Percentiles rank a stretch among this genome's conserved stretches.
Conservation (phyloP, 2,113 vertebrate genomes). For the Hemibagrus wyckioides region DNA sequence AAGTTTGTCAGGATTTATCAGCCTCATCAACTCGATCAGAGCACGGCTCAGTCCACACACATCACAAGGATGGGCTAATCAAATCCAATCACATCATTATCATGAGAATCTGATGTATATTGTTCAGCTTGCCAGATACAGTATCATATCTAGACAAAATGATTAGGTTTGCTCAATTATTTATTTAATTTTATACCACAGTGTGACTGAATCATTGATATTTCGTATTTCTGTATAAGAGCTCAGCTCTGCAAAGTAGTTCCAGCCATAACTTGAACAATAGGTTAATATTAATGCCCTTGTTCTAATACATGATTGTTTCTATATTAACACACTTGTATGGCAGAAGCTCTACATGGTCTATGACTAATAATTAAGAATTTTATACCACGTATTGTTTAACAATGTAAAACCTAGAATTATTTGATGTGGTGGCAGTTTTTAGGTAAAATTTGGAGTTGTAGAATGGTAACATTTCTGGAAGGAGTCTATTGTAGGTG, state of each 20-base stretch:
- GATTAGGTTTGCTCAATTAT: neutral
- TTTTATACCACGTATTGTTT: neutral
- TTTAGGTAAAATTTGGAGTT: no score
- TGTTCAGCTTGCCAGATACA: neutral
- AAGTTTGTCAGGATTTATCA: conserved; percentile 17
- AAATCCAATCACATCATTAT: neutral
- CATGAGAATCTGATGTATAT: neutral
- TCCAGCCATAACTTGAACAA: neutral
- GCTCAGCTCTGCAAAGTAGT: neutral
- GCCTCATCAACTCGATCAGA: conserved; percentile 29
- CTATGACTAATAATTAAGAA: neutral
- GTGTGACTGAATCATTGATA: neutral
- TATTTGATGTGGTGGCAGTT: neutral
- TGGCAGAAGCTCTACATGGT: neutral
- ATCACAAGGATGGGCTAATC: neutral
- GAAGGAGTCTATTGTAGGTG: no score
- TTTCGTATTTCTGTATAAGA: neutral
- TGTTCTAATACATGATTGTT: neutral
- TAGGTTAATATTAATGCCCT: neutral
- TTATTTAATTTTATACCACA: neutral
- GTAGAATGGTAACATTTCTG: no score
- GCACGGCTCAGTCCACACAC: conserved; percentile 17
- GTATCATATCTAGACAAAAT: neutral
- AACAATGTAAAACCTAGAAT: neutral
- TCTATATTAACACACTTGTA: neutral